Conservation (phyloP, 1,140 invertebrate species). For the Coenobita brevimanus region DNA sequence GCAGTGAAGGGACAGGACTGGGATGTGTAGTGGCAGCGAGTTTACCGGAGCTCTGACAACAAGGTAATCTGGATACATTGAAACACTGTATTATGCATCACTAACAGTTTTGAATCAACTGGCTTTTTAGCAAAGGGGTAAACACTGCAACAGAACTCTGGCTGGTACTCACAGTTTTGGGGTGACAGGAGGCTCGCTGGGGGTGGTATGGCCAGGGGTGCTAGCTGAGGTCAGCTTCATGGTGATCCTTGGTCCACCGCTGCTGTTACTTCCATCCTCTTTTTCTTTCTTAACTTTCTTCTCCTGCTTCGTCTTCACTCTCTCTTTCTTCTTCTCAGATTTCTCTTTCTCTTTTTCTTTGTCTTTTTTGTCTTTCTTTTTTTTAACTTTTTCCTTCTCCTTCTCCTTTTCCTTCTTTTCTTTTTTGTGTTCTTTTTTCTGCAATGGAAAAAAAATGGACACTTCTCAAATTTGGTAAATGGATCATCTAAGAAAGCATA, state of each 20-base stretch:
- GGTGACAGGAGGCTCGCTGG: background rate
- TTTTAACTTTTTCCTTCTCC: conserved; percentile 31
- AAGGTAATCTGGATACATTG: too few relatives aligned
- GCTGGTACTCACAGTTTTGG: conserved; percentile 59
- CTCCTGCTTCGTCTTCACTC: conserved; percentile 51
- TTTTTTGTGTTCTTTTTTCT: conserved; percentile 69
- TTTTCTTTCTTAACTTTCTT: conserved; percentile 54
- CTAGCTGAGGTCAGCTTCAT: conserved; percentile 31
- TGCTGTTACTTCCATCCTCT: conserved; percentile 63
- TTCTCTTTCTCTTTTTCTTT: conserved; percentile 77
- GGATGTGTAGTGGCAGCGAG: too few relatives aligned
- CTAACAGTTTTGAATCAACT: too few relatives aligned
- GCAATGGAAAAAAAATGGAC: background rate
- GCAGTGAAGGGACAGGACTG: too few relatives aligned
- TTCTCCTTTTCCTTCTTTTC: conserved; percentile 57
- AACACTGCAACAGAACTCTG: too few relatives aligned
- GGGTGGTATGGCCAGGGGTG: background rate
- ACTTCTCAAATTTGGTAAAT: too few relatives aligned
- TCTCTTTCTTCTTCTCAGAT: conserved; percentile 64
- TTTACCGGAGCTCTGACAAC: too few relatives aligned
- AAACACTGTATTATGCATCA: too few relatives aligned
- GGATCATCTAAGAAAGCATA: too few relatives aligned
- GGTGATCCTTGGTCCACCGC: conserved; percentile 31
- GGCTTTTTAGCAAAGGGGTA: too few relatives aligned
- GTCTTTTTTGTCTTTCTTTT: conserved; percentile 75